These are phyloP conservation scores for Cebidichthys violaceus DNA, from an alignment of 2,113 vertebrate genomes.

Conservation along the genomic window DNA sequence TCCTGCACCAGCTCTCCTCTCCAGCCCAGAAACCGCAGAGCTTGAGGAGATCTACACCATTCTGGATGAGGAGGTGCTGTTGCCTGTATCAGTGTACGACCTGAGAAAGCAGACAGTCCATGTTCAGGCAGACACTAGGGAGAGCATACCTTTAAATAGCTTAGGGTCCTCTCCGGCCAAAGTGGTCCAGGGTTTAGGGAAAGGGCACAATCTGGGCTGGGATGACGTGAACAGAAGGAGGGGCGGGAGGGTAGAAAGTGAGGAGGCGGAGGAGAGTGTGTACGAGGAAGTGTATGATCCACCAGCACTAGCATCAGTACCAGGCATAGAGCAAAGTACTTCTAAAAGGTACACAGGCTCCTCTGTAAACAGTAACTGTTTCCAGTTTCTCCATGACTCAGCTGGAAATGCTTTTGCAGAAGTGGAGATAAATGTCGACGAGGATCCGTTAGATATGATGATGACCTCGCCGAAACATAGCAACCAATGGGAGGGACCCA, in stretches of 20 bases:
- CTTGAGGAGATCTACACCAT: constrained; percentile 80
- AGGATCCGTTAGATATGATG: constrained; percentile 81
- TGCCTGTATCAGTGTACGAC: constrained; percentile 76
- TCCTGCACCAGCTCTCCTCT: constrained; percentile 58
- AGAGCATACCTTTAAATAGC: constrained; percentile 51
- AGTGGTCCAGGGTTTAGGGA: constrained; percentile 37
- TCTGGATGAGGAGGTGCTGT: constrained; percentile 83
- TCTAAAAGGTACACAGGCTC: constrained; percentile 23
- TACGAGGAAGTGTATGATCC: constrained; percentile 75
- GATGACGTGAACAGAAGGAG: constrained; percentile 32
- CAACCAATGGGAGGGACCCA: constrained; percentile 48
- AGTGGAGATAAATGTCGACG: constrained; percentile 85
- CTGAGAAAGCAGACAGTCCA: constrained; percentile 60
- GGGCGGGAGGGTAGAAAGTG: constrained; percentile 32
- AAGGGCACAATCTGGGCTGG: constrained; percentile 30
- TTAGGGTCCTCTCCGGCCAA: constrained; percentile 68
- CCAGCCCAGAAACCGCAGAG: constrained; percentile 85
- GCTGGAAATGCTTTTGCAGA: constrained; percentile 85
- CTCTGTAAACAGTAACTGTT: constrained; percentile 64
- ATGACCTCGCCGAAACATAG: constrained; percentile 52
- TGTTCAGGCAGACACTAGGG: constrained; percentile 49
- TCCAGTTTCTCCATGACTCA: constrained; percentile 74
- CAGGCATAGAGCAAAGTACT: constrained; percentile 47
- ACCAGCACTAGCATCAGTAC: background rate
- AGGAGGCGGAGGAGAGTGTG: constrained; percentile 70